phyloP scores from a whole-genome alignment of 2,113 vertebrate genomes.

The Edolisoma coerulescens region DNA sequence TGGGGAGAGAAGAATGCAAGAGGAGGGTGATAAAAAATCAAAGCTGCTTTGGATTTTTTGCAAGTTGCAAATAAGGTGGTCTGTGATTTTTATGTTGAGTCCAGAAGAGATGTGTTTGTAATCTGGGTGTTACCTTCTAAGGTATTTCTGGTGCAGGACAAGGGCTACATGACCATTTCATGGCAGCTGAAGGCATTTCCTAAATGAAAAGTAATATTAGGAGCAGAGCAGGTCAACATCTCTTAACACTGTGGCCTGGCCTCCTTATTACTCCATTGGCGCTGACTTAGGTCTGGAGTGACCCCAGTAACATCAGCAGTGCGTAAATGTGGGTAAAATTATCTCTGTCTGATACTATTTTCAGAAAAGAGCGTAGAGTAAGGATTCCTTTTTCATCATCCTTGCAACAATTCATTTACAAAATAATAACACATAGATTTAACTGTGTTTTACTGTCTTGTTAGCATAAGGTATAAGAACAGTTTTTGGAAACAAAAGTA shows the following conservation, averaged over 20 bases:
- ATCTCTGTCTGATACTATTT: background rate
- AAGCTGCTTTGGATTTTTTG: background rate
- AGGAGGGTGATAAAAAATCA: background rate
- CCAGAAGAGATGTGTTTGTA: background rate
- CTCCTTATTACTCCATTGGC: background rate
- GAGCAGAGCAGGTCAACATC: background rate
- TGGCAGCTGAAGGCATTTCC: background rate
- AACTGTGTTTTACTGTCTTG: background rate
- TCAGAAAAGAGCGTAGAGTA: background rate
- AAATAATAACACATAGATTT: background rate
- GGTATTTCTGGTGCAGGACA: background rate
- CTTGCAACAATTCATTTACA: background rate
- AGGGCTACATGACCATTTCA: background rate
- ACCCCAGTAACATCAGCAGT: background rate
- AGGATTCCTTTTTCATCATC: background rate
- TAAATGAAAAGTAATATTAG: background rate
- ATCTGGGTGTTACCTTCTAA: background rate
- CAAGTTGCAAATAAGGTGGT: background rate
- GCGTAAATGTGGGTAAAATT: background rate
- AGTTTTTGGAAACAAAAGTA: background rate
- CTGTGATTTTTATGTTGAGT: background rate
- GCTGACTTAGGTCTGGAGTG: background rate
- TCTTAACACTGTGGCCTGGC: background rate
- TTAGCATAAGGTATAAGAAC: background rate
- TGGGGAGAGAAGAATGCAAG: background rate